Base-by-base conservation (phyloP, 2,888 invertebrate genomes). In the Drosophila conformis region DNA sequence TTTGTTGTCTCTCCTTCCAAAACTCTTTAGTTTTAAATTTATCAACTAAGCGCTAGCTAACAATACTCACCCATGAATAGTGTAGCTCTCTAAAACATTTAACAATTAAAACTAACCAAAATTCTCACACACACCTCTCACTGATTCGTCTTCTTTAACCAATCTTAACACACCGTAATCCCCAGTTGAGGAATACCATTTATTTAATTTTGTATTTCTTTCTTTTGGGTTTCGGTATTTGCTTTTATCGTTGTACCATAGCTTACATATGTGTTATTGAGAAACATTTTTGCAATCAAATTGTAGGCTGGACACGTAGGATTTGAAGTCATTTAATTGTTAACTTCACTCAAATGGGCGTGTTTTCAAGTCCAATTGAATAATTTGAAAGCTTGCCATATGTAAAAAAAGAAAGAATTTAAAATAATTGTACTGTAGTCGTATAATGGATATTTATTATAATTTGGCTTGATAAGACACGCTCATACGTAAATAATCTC, bases 1-100 rank as follows among this genome's bases (percentile, higher is more conserved):
- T 86, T 88, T 91, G 91, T 88, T 90, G 85, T 90, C 82, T 90
- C 80, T 86, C 85, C 85, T 71, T 85, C 73, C 77, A 69, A 54
- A 54, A 67, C 61, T 80, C 70, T 83, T 81, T 83, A 85, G 78
- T 87, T 87, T 80, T 74, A 73, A 80, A 77, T 73, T 40, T 60
- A 70, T 68, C 59, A 72, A 62, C 57, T 73, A 80, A 76, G 53
- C 60, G 60, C 56, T 70, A 78, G 57, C 53, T 40, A 69, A 62
- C 54, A 42, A 35, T 56, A 82, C 83, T 69, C 65, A 83, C 53
- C 62, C 36, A 56, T 64, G 36, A 64, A 67, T 40, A 54, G 36
- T 38, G 36, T 53, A 48, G 42, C 25, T 59, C 49, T 61, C 42
- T 46, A 56, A 48, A 42, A 29, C 18, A 46, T 58, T 27, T 53